Base-by-base conservation (phyloP, 2,113 vertebrate species). In the Probosciger aterrimus region DNA sequence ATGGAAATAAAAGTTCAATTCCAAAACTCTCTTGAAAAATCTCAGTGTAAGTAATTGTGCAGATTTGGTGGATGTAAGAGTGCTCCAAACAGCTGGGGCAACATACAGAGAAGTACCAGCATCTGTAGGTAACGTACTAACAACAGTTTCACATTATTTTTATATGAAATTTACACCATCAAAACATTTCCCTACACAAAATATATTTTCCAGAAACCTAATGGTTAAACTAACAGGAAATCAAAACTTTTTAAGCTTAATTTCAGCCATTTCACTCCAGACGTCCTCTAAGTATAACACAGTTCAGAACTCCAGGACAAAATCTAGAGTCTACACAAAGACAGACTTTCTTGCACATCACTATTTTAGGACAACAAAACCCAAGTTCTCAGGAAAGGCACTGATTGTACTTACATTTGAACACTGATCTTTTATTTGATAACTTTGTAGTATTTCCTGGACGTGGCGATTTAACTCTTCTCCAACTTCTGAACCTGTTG, bases 401-500 rank as follows among this genome's bases (percentile, higher is more conserved):
- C 15, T 27, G 49, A 37, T 9, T 87, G 23, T 55, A 98, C 98
- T 97, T 33, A 98, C 98, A 31, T 96, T 96, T 23, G 97, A 96
- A 14, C 94, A 86, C 4, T 95, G 79, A 60, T 96, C 74, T 14
- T 39, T 76, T 39, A 86, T 28, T 9, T 97, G 93, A 31, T 97
- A 93, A 35, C 93, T 97, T 23, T 97, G 97, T 2, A 99, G 19
- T 14, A 98, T 92, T 19, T 92, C 74, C 5, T 91, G 44, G n/a
- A 98, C 98, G 3, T 98, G 98, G 28, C 33, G 63, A 65, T 98
- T 97, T 50, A 99, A 95, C 25, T 97, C 96, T 28, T 98, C 97
- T 70, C 98, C 97, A 33, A 99, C 98, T 91, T 99, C 98, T 9
- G 92, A 95, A 31, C 97, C 98, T 25, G 97, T 97, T 63, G 98